Evolutionary conservation across 64 coral and sea anemone genomes (phyloP).

Genomic region (Platygyra sinensis): DNA sequence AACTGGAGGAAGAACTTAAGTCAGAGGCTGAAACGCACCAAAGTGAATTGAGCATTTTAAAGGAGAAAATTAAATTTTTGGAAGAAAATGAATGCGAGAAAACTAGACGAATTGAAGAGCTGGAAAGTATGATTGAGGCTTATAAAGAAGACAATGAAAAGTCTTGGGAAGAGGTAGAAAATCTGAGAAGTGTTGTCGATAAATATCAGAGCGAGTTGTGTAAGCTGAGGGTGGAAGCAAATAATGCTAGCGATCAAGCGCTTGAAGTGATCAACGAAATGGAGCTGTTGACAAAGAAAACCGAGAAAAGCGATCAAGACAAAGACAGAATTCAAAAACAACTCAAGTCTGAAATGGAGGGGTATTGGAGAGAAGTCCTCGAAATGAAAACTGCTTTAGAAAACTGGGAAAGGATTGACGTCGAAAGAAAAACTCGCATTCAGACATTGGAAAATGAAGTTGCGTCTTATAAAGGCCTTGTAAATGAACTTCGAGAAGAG

Average conservation of each 20-base stretch:
- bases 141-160: slow-evolving; percentile 49
- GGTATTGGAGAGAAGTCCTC: slow-evolving; percentile 47
- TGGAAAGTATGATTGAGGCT: slow-evolving; percentile 19
- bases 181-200: slow-evolving; percentile 48
- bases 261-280: slow-evolving; percentile 59
- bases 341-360: slow-evolving; percentile 3
- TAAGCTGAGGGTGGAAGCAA: slow-evolving; percentile 45
- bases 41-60: slow-evolving; percentile 36
- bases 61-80: slow-evolving; percentile 54
- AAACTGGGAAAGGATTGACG: slow-evolving; percentile 32
- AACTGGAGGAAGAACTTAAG: slow-evolving; percentile 60
- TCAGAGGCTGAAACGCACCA: slow-evolving; percentile 21
- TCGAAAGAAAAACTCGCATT: slow-evolving; percentile 34
- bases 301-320: slow-evolving; percentile 47
- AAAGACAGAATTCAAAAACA: slow-evolving; percentile 29
- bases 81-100: slow-evolving; percentile 42
- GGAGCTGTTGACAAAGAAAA: slow-evolving; percentile 70
- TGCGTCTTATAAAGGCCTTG: slow-evolving; percentile 27
- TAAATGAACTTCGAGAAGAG: slow-evolving; percentile 8
- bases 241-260: slow-evolving; percentile 52
- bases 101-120: slow-evolving; percentile 20
- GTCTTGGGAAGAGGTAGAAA: slow-evolving; percentile 29
- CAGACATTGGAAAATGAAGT: slow-evolving; percentile 35
- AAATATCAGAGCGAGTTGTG: slow-evolving; percentile 51
- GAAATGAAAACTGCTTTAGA: slow-evolving; percentile 63